Base-by-base conservation (phyloP, 2,888 invertebrate species). In the Pantelozetes paolii region DNA sequence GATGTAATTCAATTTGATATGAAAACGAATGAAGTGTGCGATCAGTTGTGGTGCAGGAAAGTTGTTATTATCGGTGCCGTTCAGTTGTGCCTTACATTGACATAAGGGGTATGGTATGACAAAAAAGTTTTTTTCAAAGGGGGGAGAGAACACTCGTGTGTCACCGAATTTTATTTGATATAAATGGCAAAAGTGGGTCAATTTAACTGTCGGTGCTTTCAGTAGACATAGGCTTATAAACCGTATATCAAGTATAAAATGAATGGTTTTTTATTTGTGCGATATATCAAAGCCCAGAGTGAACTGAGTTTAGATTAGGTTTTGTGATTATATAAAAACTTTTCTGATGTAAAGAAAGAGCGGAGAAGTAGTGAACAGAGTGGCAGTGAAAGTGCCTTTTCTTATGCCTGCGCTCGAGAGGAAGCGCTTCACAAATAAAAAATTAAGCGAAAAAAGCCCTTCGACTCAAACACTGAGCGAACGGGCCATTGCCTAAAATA, bases 221-320 rank as follows among this genome's bases (percentile, higher is more conserved):
- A 9, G 62, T 62, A 32, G 62, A 62, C 62, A 62, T 62, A 62
- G 62, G 62, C 62, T 62, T 62, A 62, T 62, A 62, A n/a, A 62
- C 15, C 18, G 18, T 8, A 18, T 32, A n/a, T 62, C 5, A 50
- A n/a, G n/a, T 9, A 62, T 62, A 62, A 32, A 62, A 32, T 62
- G 36, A 62, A 62, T 36, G 32, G 32, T 32, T 30, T 62, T 62
- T 62, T 54, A 54, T 54, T 54, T 54, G 54, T 54, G 54, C 23
- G 20, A 54, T 54, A 54, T 36, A 36, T 36, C 11, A 36, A 11
- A 36, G 13, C n/a, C n/a, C 23, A 36, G 36, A 5, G 11, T 36
- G 36, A 36, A 11, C 11, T 36, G 36, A 36, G 36, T 15, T 62
- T 32, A 62, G 62, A 62, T 62, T 62, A 62, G 62, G 30, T 30